Evolutionary conservation across 2,797 vertebrate species (phyloP), one percentile per base, ranked within the genome.

Genomic region (Malacoctenus gilli): DNA sequence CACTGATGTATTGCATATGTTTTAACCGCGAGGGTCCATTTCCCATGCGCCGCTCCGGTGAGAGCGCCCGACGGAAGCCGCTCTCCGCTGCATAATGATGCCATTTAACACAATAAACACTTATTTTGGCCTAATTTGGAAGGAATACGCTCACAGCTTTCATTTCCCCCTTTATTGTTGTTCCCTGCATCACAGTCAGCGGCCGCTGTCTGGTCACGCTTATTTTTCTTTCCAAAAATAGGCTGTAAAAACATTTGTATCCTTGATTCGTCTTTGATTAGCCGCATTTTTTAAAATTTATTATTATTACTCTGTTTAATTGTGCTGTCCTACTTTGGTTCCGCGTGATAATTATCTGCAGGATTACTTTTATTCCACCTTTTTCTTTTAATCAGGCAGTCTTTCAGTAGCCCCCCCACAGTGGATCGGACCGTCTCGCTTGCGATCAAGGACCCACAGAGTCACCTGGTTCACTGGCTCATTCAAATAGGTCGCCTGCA

Each of bases 1-100:
- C 75, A 71, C 69, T 79, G 80, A 85, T 80, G 54, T 70, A 81
- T 77, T 63, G 75, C 64, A 68, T 63, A 62, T 64, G 74, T 64
- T 83, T 78, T 55, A 51, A 63, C 36, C 48, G 67, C 2, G 5
- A 68, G 36, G 59, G 28, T 69, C 63, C 59, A 71, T 77, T 82
- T 80, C 75, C 76, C 74, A 77, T 19, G 49, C 39, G 32, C 20
- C 58, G 51, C 30, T 47, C 69, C 51, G 18, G 50, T 32, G 28
- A 58, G 68, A 59, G 38, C 31, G 60, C 8, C 18, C 13, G 64
- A 51, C 38, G 4, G 41, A 68, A 61, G 4, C 15, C 20, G 48
- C 19, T 57, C 23, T 32, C 11, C 25, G 52, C 22, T 35, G 13
- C 9, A 58, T 58, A 36, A 72, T 58, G 12, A 62, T 42, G 54